Evolutionary conservation across 2,113 vertebrate genomes (phyloP).

Genomic region (Andinoacara biseriatus): DNA sequence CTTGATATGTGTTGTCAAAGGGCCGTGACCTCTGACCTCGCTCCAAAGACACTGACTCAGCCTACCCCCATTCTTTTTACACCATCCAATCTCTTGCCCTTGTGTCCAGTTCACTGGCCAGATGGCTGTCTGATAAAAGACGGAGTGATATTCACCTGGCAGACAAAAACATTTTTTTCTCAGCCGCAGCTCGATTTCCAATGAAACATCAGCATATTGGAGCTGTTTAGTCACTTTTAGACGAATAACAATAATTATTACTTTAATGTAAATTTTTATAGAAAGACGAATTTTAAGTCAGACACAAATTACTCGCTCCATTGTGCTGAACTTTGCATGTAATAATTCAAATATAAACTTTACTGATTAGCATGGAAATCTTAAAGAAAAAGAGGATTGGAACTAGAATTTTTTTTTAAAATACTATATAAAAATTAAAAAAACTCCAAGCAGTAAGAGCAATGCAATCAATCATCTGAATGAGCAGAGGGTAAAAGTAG

Average conservation of each 20-base stretch:
- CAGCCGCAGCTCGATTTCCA: conserved; percentile 21
- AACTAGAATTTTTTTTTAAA: conserved; percentile 2
- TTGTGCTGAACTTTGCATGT: conserved; percentile 46
- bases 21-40: conserved; percentile 85
- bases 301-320: conserved; percentile 14
- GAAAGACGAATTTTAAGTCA: neutral
- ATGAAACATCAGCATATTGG: neutral
- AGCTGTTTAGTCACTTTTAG: neutral
- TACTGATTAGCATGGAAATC: conserved; percentile 63
- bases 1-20: conserved; percentile 83
- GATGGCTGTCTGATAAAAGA: conserved; percentile 81
- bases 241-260: neutral
- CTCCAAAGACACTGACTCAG: conserved; percentile 78
- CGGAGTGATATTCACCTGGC: conserved; percentile 67
- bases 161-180: conserved; percentile 35
- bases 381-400: conserved; percentile 60
- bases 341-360: conserved; percentile 56
- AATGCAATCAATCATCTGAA: conserved; percentile 67
- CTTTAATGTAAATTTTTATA: conserved; percentile 2
- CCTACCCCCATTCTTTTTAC: conserved; percentile 78
- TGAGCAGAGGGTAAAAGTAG: conserved; percentile 51
- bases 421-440: conserved; percentile 36
- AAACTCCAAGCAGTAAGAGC: conserved; percentile 39
- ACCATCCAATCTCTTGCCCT: conserved; percentile 78
- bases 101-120: conserved; percentile 74